Base-by-base conservation (phyloP, 2,888 invertebrate genomes). In the Melanostoma mellinum region DNA sequence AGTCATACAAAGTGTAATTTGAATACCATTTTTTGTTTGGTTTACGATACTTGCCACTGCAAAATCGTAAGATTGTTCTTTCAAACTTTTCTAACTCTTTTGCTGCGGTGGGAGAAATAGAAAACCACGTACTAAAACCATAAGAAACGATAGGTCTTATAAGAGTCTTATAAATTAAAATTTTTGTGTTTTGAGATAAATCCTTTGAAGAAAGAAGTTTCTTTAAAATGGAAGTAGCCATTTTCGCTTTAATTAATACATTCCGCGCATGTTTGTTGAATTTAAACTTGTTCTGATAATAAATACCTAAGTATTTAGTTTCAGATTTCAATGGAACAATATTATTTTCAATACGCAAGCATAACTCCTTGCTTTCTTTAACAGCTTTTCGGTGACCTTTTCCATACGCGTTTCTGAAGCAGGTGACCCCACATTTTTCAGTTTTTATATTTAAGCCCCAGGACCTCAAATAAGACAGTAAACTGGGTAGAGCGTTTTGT, bases 51-150 rank as follows among this genome's bases (percentile, higher is more conserved):
- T 55, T 55, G 1, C 55, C 55, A 36, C n/a, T 55, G 38, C 55
- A 55, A 55, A 36, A 55, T 36, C 36, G 55, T 55, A 55, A 55
- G 38, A 36, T 55, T 55, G 8, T 53, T 53, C 53, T 53, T 53
- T 53, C 3, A 30, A 53, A 53, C 35, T 53, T 53, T 53, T 53
- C 33, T 53, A 53, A 53, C 30, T 53, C 53, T 53, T 30, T 53
- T 53, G 53, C 53, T 33, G 53, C 33, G 20, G 55, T 55, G 35
- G 55, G 36, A 55, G 36, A 36, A 36, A 55, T 55, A 36, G 35
- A n/a, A n/a, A 55, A 55, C 55, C 55, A 35, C 33, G 38, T 55
- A 35, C 55, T 36, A 36, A 55, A 55, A 55, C 53, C 33, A 53
- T 53, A 53, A 6, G 33, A 53, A 30, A 53, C 33, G 8, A 53